phyloP scores from a whole-genome alignment of 2,888 invertebrate species.

The Macrophya annulata region DNA sequence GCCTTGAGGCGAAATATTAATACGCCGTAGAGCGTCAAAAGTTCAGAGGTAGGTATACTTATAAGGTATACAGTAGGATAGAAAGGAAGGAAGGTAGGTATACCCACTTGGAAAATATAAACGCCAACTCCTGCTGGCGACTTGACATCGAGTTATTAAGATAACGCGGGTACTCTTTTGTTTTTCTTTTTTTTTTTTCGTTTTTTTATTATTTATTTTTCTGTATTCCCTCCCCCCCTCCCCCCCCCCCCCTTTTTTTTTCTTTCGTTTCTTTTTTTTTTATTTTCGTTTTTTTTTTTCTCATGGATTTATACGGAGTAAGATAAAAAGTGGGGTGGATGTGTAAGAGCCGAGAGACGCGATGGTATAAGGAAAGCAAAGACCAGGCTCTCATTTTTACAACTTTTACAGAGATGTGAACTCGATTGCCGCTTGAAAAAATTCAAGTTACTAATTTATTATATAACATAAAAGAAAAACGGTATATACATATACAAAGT shows the following conservation, averaged over 20 bases:
- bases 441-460: constrained; percentile 30
- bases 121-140: constrained; percentile 13
- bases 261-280: not conserved
- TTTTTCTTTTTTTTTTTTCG: not conserved
- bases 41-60: constrained; percentile 38
- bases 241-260: too few relatives aligned
- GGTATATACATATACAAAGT: too few relatives aligned
- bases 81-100: not conserved
- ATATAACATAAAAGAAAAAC: constrained; percentile 12
- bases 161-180: constrained; percentile 25
- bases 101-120: constrained; percentile 38
- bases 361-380: constrained; percentile 17
- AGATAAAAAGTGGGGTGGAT: constrained; percentile 49
- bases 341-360: constrained; percentile 6
- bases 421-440: constrained; percentile 52
- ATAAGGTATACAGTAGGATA: not conserved
- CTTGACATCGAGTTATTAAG: constrained; percentile 50
- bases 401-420: constrained; percentile 50
- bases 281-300: not conserved
- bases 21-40: constrained; percentile 28
- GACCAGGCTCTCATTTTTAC: constrained; percentile 49
- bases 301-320: constrained; percentile 45
- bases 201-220: not conserved
- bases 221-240: too few relatives aligned
- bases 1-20: constrained; percentile 45